Evolutionary conservation across 2,113 vertebrate species (phyloP).

Genomic region (Grallaria varia): DNA sequence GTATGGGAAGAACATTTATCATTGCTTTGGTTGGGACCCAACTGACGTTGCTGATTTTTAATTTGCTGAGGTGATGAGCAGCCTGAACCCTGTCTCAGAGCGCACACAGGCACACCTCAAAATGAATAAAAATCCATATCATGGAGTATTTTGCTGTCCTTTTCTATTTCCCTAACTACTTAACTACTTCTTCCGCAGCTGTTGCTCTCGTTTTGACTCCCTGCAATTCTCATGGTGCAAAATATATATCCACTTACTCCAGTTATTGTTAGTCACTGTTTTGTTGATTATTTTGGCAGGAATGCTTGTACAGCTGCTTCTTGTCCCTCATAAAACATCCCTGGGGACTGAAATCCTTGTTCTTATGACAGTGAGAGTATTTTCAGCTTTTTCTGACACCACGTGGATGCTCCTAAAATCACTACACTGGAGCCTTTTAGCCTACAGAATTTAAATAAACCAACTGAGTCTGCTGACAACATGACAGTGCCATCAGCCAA

Average conservation of each 20-base stretch:
- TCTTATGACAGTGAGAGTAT: background rate
- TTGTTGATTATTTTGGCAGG: slow-evolving; percentile 33
- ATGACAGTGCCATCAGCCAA: background rate
- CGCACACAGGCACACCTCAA: background rate
- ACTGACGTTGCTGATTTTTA: background rate
- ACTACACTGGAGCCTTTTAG: background rate
- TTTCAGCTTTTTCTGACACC: background rate
- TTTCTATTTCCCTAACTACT: background rate
- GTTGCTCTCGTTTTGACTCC: background rate
- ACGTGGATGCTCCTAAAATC: background rate
- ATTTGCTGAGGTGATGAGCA: background rate
- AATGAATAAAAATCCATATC: background rate
- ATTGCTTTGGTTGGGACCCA: background rate
- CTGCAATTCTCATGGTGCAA: background rate
- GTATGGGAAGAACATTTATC: background rate
- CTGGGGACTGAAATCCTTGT: background rate
- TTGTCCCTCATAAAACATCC: background rate
- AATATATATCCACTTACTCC: background rate
- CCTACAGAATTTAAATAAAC: background rate
- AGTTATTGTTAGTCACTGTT: background rate
- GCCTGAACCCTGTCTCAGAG: background rate
- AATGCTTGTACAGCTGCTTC: slow-evolving; percentile 12
- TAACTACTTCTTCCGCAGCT: background rate
- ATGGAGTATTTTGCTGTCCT: background rate
- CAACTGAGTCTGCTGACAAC: background rate